Conservation (phyloP, 2,888 invertebrate species). For the Troilus luridus region DNA sequence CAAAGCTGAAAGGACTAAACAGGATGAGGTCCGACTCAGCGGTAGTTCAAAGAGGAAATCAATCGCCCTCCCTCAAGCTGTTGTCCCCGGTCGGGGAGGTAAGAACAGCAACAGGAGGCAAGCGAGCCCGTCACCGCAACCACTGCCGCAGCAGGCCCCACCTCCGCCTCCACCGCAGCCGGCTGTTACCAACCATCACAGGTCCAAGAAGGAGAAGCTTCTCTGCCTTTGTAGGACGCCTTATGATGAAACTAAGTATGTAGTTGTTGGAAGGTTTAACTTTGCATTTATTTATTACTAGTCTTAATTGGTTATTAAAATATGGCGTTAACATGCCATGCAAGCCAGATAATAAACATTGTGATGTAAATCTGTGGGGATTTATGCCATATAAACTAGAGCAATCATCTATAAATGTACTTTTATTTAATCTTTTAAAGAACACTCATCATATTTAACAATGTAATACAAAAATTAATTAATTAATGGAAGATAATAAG, state of each 20-base stretch:
- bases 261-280: too few relatives aligned
- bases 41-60: constrained; percentile 74
- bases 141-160: constrained; percentile 54
- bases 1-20: constrained; percentile 80
- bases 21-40: constrained; percentile 74
- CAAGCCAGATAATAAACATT: too few relatives aligned
- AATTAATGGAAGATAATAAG: too few relatives aligned
- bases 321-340: too few relatives aligned
- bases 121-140: constrained; percentile 65
- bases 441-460: too few relatives aligned
- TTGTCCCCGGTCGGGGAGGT: constrained; percentile 57
- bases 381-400: too few relatives aligned
- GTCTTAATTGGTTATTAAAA: too few relatives aligned
- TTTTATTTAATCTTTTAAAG: too few relatives aligned
- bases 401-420: too few relatives aligned
- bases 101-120: constrained; percentile 20
- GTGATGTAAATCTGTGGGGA: too few relatives aligned
- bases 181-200: constrained; percentile 62
- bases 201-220: constrained; percentile 81
- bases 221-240: constrained; percentile 94
- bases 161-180: constrained; percentile 66
- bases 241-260: constrained; percentile 94
- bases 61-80: constrained; percentile 68
- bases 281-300: too few relatives aligned
- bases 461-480: too few relatives aligned